These are phyloP conservation scores for crab-eating macaque (Macaca fascicularis) DNA, from an alignment of 2,113 vertebrate species.

Conservation along the genomic window T2T-MFA8v1.1 NC_088379.1:81234001-81234500, in stretches of 20 bases:
- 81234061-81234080: too few relatives aligned
- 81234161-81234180: too few relatives aligned
- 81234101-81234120: too few relatives aligned
- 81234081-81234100: too few relatives aligned
- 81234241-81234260: too few relatives aligned
- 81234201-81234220: too few relatives aligned
- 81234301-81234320: not conserved
- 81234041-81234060: not conserved
- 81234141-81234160: too few relatives aligned
- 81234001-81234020: not conserved
- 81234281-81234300: not conserved
- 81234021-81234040: not conserved
- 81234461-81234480: slow-evolving; percentile 37
- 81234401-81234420: not conserved
- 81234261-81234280: too few relatives aligned
- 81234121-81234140: too few relatives aligned
- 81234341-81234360: not conserved
- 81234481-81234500: not conserved
- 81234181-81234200: too few relatives aligned
- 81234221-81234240: too few relatives aligned
- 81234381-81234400: not conserved
- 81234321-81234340: not conserved
- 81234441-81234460: not conserved
- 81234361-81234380: not conserved
- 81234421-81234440: slow-evolving; percentile 1